Evolutionary conservation across 2,113 vertebrate species (phyloP), one percentile per base, ranked within the genome.

Genomic region (Syrrhaptes paradoxus): DNA sequence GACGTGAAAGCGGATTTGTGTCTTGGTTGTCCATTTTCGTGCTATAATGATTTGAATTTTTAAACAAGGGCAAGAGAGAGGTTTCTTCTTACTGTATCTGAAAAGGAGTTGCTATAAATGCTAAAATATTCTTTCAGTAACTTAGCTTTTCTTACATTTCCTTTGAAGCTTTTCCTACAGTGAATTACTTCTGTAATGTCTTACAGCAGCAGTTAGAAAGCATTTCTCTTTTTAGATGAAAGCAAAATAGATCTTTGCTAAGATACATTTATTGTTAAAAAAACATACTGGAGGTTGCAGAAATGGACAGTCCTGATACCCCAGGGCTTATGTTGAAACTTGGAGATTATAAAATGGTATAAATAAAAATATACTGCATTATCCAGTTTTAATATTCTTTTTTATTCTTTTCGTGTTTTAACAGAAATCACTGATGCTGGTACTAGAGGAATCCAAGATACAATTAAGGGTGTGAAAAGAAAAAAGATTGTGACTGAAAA

Each of bases 401-500:
- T 81, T 86, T 93, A 28, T 95, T 73, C 57, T 90, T 65, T 79
- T 75, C 93, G 45, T 96, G 62, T 93, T 90, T 88, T 96, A 80
- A 68, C 94, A 99, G 99, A 98, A 93, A 95, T 97, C 93, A 93
- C 98, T 34, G 99, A 99, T 91, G 96, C 98, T 97, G 97, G 97
- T 86, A 86, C 96, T 87, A 98, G 98, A 96, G 98, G 98, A 98
- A 97, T 97, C 95, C 98, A 97, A 46, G 99, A 99, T 78, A 96
- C 97, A 94, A 95, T 99, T 87, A 99, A 99, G 97, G 99, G 99
- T 93, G 98, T 99, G 91, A 99, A 99, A 97, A 98, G 99, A 82
- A 99, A 99, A 96, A 99, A 99, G 97, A 97, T 99, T 61, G 98
- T 99, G 77, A 98, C 98, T 77, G 99, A 99, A 97, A 99, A 99